Base-by-base conservation (phyloP, 1,140 invertebrate genomes). In the Carposina sasakii region DNA sequence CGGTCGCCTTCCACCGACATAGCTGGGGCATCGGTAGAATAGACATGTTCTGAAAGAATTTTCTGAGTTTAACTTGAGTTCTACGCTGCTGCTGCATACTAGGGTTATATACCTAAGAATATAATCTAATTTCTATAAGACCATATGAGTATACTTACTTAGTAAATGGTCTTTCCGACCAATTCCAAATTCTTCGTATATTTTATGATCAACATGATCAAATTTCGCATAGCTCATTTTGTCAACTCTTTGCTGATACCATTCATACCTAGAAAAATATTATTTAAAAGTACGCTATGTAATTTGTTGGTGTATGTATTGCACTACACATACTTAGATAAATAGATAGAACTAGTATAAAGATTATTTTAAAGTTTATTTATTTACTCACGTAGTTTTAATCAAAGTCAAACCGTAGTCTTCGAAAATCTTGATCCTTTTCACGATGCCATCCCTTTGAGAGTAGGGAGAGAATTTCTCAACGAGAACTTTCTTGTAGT, bases 391-490 rank as follows among this genome's bases (percentile, higher is more conserved):
- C 54, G 81, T 81, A 2, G 88, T 64, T 6, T 88, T 61, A 5
- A 89, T 85, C 30, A 83, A 71, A 26, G 84, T 88, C 65, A 92
- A 90, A 6, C 91, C 87, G 34, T 91, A 89, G 72, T 95, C 91
- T 0, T 89, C 83, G 60, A 88, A 96, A 23, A 89, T 71, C 8
- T 89, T 91, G 4, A 95, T 78, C 61, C 89, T 88, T 54, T 89
- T 89, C 0, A 92, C 77, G 9, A 96, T 55, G 2, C 92, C 93
- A 71, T 95, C 91, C 0, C 76, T 81, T 57, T 91, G 87, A 2
- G 89, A 85, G 66, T 95, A 96, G 0, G 91, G 92, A 0, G 93
- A 88, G 72, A 90, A 95, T 48, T 92, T 88, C 66, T 96, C 92
- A 1, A 95, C 85, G 36, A 92, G 86, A 0, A 89, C 87, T 60